Conservation (phyloP, 2,888 invertebrate genomes). For the Fragum whitleyi region DNA sequence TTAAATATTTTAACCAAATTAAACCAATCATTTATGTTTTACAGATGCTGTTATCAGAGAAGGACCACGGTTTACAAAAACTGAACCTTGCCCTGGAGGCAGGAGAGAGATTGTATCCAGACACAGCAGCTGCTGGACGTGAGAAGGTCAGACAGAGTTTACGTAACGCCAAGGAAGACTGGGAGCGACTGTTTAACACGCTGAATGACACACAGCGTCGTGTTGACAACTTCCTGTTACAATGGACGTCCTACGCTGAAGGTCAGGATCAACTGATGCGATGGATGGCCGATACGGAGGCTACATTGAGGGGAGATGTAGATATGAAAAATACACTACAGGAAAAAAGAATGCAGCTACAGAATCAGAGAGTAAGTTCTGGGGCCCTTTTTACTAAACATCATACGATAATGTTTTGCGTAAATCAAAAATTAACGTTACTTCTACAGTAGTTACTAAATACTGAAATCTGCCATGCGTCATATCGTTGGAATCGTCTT, state of each 20-base stretch:
- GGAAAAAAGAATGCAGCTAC: slow-evolving; percentile 95
- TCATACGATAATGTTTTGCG: too few species aligned
- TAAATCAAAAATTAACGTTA: too few species aligned
- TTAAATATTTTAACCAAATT: too few species aligned
- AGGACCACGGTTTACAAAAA: slow-evolving; percentile 91
- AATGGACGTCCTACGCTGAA: slow-evolving; percentile 96
- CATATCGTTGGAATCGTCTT: too few species aligned
- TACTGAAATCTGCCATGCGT: too few species aligned
- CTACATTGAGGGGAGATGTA: slow-evolving; percentile 91
- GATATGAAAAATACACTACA: slow-evolving; percentile 95
- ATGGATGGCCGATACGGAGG: slow-evolving; percentile 92
- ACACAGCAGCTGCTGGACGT: slow-evolving; percentile 94
- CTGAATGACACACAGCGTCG: slow-evolving; percentile 93
- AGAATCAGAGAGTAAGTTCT: slow-evolving; percentile 89
- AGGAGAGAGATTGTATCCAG: slow-evolving; percentile 94
- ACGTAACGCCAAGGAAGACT: slow-evolving; percentile 83
- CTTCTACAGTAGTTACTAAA: too few species aligned
- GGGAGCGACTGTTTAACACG: slow-evolving; percentile 87
- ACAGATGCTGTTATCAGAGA: slow-evolving; percentile 92
- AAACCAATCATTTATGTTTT: slow-evolving; percentile 14
- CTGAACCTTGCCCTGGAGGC: slow-evolving; percentile 94
- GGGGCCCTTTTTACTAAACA: too few species aligned
- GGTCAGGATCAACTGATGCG: slow-evolving; percentile 91
- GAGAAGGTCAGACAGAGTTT: slow-evolving; percentile 93
- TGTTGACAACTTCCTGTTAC: slow-evolving; percentile 93